Conservation (phyloP, 1,140 invertebrate genomes). For the Pemphigus obesinymphae region DNA sequence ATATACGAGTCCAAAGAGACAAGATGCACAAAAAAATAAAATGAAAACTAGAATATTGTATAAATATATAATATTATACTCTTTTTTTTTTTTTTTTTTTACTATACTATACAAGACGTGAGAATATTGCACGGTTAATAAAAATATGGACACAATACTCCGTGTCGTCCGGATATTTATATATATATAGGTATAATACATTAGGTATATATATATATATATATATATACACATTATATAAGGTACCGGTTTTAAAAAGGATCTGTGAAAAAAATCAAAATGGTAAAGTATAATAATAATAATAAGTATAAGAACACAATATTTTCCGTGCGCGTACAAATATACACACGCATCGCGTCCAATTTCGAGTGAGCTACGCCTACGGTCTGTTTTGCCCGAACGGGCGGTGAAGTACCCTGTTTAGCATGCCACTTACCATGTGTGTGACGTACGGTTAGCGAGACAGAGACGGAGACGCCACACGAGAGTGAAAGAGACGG, state of each 20-base stretch:
- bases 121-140: constrained; percentile 37
- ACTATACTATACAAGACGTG: not conserved
- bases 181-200: no score
- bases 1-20: not conserved
- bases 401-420: constrained; percentile 38
- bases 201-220: not conserved
- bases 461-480: no score
- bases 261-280: constrained; percentile 12
- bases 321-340: constrained; percentile 34
- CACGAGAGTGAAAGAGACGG: no score
- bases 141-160: constrained; percentile 22
- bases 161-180: not conserved
- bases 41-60: not conserved
- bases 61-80: no score
- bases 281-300: constrained; percentile 3
- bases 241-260: constrained; percentile 20
- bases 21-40: not conserved
- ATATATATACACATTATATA: no score
- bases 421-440: constrained; percentile 34
- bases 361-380: constrained; percentile 20
- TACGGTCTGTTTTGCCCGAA: constrained; percentile 14
- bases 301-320: no score
- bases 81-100: not conserved
- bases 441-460: constrained; percentile 26
- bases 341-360: constrained; percentile 25